Evolutionary conservation across 2,113 vertebrate genomes (phyloP), one percentile per base, ranked within the genome.

Genomic region (Varanus salvator): DNA sequence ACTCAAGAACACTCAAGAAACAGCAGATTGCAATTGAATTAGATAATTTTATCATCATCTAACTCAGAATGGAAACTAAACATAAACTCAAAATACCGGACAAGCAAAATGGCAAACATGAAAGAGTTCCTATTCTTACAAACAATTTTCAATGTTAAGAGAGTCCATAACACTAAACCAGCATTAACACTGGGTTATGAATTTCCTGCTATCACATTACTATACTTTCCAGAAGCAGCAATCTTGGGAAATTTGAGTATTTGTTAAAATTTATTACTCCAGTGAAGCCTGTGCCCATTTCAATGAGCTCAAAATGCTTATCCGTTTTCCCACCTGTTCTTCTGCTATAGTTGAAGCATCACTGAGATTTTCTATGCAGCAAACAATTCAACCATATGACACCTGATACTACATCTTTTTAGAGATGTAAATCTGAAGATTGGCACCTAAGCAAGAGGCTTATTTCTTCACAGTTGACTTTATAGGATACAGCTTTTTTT

Each of bases 21-120:
- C 38, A 64, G 27, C 66, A 34, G 50, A 19, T 87, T 69, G 2
- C 82, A 89, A 12, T 57, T 72, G 80, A 93, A 85, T 57, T 17
- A 85, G 77, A 64, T 15, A 90, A 76, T 31, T n/a, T n/a, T 90
- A 89, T 3, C 91, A 74, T 8, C 66, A 93, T 86, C 88, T 76
- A 91, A 52, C 25, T 76, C 48, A 34, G 92, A 91, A 25, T 8
- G 48, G 5, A 84, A 77, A 38, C 1, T 4, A 31, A n/a, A n/a
- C n/a, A n/a, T n/a, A n/a, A 50, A 74, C 29, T 9, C 19, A 69
- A 84, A 88, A 85, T 86, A 90, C 27, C 0, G 44, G 38, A 38
- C 23, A 74, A 23, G n/a, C 6, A 71, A 84, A 6, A 52, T 23
- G 0, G 4, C 38, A 75, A 89, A 87, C 87, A 66, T 64, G 83